These are phyloP conservation scores for Chionodraco myersi DNA, from an alignment of 2,113 vertebrate species.

Conservation along the genomic window DNA sequence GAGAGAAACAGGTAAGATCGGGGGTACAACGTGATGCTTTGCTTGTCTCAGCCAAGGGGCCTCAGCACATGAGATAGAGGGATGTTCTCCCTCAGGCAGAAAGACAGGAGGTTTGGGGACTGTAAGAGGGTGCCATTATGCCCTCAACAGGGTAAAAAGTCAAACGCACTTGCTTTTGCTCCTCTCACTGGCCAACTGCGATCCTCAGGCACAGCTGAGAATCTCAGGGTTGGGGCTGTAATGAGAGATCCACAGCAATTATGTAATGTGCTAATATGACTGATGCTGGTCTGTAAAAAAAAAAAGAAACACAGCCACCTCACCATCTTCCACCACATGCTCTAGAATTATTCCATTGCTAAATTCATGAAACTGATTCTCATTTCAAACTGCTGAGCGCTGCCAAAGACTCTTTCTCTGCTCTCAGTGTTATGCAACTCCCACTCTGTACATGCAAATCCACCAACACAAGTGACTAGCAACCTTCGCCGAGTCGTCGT, in stretches of 20 bases:
- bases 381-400: conserved; percentile 44
- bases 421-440: conserved; percentile 78
- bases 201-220: conserved; percentile 59
- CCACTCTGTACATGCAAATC: conserved; percentile 78
- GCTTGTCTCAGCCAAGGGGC: conserved; percentile 13
- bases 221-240: conserved; percentile 31
- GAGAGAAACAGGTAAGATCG: conserved; percentile 11
- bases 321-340: conserved; percentile 39
- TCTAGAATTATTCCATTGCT: conserved; percentile 58
- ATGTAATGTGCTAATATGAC: conserved; percentile 62
- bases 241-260: conserved; percentile 45
- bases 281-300: conserved; percentile 39
- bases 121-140: conserved; percentile 28
- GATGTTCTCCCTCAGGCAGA: conserved; percentile 21
- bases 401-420: conserved; percentile 38
- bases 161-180: conserved; percentile 34
- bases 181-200: conserved; percentile 39
- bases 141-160: conserved; percentile 43
- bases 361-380: conserved; percentile 59
- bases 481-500: conserved; percentile 63
- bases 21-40: conserved; percentile 18
- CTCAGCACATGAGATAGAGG: conserved; percentile 5
- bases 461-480: conserved; percentile 74
- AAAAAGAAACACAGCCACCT: conserved; percentile 43
- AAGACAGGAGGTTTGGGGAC: conserved; percentile 14